These are phyloP conservation scores for Papilio dardanus DNA, from an alignment of 1,140 invertebrate genomes.

Conservation along the genomic window DNA sequence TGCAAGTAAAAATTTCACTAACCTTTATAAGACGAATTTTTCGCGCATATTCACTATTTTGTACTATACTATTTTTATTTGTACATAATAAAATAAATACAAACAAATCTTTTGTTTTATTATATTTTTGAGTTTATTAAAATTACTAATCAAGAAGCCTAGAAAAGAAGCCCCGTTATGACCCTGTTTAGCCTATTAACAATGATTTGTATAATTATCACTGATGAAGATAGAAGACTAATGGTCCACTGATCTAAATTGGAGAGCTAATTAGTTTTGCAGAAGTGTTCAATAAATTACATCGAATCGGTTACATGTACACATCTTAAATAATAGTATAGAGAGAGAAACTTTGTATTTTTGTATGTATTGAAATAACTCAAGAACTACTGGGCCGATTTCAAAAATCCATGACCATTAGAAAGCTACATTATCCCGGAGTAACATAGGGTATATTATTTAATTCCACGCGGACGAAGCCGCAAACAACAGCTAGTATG, in stretches of 20 bases:
- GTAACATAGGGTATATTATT: no score
- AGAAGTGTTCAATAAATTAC: no score
- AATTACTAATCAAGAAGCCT: not conserved
- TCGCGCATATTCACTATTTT: conserved; percentile 6
- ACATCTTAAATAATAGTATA: no score
- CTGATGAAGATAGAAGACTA: not conserved
- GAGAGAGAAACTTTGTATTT: no score
- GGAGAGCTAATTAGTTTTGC: not conserved
- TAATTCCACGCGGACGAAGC: no score
- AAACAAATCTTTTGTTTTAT: not conserved
- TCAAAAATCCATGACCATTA: no score
- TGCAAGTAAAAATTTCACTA: not conserved
- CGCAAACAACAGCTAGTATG: no score
- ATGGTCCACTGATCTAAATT: not conserved
- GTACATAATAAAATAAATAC: conserved; percentile 10
- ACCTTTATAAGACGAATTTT: not conserved
- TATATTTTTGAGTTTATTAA: not conserved
- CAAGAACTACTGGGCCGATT: no score
- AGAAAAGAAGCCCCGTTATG: not conserved
- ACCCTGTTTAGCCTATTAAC: not conserved
- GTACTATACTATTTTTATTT: conserved; percentile 21
- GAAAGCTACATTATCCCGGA: no score
- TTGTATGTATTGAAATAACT: no score
- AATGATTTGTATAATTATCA: not conserved
- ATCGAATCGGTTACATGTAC: no score